Evolutionary conservation across 2,797 vertebrate genomes (phyloP), one percentile per base, ranked within the genome.

Genomic region (Mastacembelus armatus): DNA sequence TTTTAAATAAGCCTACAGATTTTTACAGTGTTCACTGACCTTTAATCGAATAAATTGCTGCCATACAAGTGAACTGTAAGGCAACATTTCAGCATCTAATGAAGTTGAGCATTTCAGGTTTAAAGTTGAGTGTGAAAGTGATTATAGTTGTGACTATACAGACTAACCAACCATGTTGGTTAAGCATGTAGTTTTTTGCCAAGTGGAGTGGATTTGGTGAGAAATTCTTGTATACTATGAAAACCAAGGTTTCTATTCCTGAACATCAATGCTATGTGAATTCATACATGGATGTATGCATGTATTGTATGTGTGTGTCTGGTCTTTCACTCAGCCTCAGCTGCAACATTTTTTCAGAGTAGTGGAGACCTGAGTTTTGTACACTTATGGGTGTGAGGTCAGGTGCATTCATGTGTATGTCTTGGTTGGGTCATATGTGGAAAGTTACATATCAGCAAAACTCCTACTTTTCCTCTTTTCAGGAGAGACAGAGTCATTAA

Each of bases 371-470:
- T 59, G 63, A 59, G 68, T 77, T 77, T 55, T 79, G 59, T 67
- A 56, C 40, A 55, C 64, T 56, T 64, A 66, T 81, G 74, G 67
- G 64, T 85, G 84, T 76, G 77, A 83, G 80, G 56, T 85, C 78
- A 78, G 61, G 43, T 79, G 58, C 18, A 27, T 80, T 56, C 27
- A 21, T 74, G 66, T 77, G 64, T 74, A 62, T 77, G 73, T 76
- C 35, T 77, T 62, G 66, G 72, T 71, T 45, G 61, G 56, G 55
- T 76, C 56, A 58, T 43, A 36, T 74, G 66, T 45, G 58, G 73
- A 83, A 86, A 77, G 74, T 64, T 42, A 66, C 64, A 35, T 36
- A 57, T 80, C 56, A 74, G 74, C 68, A 54, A 62, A 71, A 10
- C 18, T 52, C 29, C 15, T 32, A 11, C 32, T 66, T 58, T 74